These are phyloP conservation scores for Coracopsis vasa DNA, from an alignment of 2,113 vertebrate species.

Conservation along the genomic window DNA sequence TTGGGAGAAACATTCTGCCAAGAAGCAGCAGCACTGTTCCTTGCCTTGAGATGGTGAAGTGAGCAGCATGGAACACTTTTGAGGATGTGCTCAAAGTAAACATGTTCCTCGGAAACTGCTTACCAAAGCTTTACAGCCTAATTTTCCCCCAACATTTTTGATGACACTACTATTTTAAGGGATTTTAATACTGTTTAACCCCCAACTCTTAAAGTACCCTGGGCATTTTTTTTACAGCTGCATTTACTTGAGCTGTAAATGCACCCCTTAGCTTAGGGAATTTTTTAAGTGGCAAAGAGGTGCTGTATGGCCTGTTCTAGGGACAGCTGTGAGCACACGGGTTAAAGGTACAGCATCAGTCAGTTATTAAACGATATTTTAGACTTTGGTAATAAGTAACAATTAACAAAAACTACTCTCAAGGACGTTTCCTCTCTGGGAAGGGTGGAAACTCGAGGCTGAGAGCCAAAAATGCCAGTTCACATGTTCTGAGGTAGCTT, in stretches of 20 bases:
- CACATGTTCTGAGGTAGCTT: not conserved
- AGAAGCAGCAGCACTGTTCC: not conserved
- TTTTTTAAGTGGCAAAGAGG: not conserved
- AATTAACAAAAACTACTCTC: not conserved
- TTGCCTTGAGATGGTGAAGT: not conserved
- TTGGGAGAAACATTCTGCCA: not conserved
- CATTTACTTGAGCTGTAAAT: not conserved
- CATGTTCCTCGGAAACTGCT: not conserved
- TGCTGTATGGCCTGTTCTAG: not conserved
- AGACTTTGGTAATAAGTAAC: not conserved
- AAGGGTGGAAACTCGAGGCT: not conserved
- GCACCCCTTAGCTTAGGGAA: not conserved
- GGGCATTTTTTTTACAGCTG: not conserved
- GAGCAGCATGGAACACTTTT: not conserved
- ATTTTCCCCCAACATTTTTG: rapidly evolving
- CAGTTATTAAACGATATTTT: not conserved
- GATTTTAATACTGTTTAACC: not conserved
- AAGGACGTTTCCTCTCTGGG: not conserved
- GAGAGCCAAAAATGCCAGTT: not conserved
- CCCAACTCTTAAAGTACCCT: not conserved
- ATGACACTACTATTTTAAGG: not conserved
- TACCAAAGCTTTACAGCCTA: not conserved
- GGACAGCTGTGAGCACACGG: not conserved
- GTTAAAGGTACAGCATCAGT: not conserved
- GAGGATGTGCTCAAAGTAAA: not conserved